Conservation (phyloP, 2,888 invertebrate species). For the Xestoiulus laeticollis region DNA sequence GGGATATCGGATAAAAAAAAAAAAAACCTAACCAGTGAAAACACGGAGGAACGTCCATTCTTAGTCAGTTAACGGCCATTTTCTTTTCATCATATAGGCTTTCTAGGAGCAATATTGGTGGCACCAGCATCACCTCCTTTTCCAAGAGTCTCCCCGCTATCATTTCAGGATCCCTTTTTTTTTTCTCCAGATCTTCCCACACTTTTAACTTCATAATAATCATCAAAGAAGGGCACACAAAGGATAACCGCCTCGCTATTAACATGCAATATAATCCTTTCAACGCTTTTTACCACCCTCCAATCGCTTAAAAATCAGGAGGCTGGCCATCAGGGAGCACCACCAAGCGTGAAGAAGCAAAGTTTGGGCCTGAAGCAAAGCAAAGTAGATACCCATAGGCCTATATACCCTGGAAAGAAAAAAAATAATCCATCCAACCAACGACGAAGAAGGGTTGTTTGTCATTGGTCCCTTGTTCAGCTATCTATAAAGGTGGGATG, state of each 20-base stretch:
- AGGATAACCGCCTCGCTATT: slow-evolving; percentile 37
- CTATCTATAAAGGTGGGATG: too few species aligned
- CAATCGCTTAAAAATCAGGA: not conserved
- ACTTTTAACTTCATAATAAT: slow-evolving; percentile 23
- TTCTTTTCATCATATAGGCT: not conserved
- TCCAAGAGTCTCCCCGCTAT: not conserved
- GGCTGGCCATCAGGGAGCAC: not conserved
- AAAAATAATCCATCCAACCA: too few species aligned
- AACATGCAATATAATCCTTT: slow-evolving; percentile 37
- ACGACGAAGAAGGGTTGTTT: too few species aligned
- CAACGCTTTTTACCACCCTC: slow-evolving; percentile 28
- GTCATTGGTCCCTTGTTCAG: too few species aligned
- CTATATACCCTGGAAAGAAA: not conserved
- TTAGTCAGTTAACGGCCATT: slow-evolving; percentile 27
- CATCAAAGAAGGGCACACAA: slow-evolving; percentile 33
- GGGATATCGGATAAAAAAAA: slow-evolving; percentile 10
- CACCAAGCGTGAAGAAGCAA: not conserved
- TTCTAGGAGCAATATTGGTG: slow-evolving; percentile 10
- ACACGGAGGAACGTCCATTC: slow-evolving; percentile 20
- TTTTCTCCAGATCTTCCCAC: slow-evolving; percentile 27
- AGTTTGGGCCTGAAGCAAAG: not conserved
- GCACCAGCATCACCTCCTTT: slow-evolving; percentile 10
- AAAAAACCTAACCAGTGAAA: not conserved
- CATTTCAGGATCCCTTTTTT: slow-evolving; percentile 6
- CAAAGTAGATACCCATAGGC: not conserved